Evolutionary conservation across 2,797 vertebrate genomes (phyloP).

Genomic region (Paguma larvata): DNA sequence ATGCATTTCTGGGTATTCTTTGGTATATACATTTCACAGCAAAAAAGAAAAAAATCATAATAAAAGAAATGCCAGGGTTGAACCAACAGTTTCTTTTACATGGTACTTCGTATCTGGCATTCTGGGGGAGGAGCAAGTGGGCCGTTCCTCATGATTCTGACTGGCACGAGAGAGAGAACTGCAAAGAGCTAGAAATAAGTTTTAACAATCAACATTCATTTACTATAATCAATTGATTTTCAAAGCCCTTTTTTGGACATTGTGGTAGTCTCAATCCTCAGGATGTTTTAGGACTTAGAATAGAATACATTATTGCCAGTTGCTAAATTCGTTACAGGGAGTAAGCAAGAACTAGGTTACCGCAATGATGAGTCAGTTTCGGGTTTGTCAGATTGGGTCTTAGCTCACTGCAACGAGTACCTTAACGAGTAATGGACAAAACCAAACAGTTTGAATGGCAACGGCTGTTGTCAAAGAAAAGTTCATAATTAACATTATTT

Average conservation of each 20-base stretch:
- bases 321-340: background rate
- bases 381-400: conserved; percentile 16
- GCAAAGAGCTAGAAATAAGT: background rate
- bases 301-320: background rate
- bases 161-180: background rate
- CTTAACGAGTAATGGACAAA: background rate
- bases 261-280: background rate
- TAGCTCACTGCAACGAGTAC: background rate
- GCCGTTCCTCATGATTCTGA: background rate
- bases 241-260: background rate
- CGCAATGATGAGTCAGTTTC: background rate
- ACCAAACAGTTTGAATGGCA: conserved; percentile 6
- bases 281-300: background rate
- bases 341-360: background rate
- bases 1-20: background rate
- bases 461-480: background rate
- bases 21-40: background rate
- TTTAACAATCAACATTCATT: background rate
- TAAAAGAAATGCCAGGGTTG: background rate
- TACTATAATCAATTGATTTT: background rate
- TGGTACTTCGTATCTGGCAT: background rate
- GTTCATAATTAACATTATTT: background rate
- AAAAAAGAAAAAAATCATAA: background rate
- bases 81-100: background rate
- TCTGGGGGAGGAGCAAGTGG: background rate